Evolutionary conservation across 2,888 invertebrate species (phyloP), one percentile per base, ranked within the genome.

Genomic region (Monochamus alternatus): DNA sequence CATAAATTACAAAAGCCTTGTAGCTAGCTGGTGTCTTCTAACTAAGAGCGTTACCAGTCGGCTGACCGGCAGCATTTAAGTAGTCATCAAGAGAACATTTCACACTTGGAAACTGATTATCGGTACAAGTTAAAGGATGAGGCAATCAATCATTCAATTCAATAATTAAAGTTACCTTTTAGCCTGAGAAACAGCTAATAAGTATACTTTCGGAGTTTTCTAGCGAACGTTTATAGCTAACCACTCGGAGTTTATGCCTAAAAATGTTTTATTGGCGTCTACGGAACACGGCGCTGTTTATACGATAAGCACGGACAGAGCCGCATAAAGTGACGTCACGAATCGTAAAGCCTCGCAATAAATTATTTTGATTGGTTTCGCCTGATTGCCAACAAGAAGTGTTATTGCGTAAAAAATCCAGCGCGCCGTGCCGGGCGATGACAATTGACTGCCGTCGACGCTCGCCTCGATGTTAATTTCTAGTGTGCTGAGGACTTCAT

Each of bases 361-460:
- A 87, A 87, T 87, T 85, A 86, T 84, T 85, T 85, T 84, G 85
- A 87, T 87, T 86, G 84, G 87, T 84, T 84, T 84, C 83, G 85
- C 84, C 85, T 86, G 87, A 86, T 86, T 86, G 87, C 84, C 81
- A 83, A 82, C 84, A 77, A 81, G 81, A 82, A 82, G 80, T 79
- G 81, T 81, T 81, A 78, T 80, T 80, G 81, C 78, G 78, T 78
- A 81, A 82, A 82, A 81, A 80, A 76, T 59, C 59, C 64, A 69
- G 72, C 77, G 75, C 65, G 52, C 71, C 63, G 63, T 52, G 71
- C 71, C 62, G 52, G 62, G 71, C 76, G 74, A 74, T 77, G 75
- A 77, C 77, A 74, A 74, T 74, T 74, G 74, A 74, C 74, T 74
- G 74, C 74, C 68, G 74, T 47, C 47, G 74, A 73, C 67, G 71